A percentile compares a stretch with the other conserved stretches of the same genome.
phyloP scores from a whole-genome alignment of 2,113 vertebrate species.

The Danionella cerebrum region DNA sequence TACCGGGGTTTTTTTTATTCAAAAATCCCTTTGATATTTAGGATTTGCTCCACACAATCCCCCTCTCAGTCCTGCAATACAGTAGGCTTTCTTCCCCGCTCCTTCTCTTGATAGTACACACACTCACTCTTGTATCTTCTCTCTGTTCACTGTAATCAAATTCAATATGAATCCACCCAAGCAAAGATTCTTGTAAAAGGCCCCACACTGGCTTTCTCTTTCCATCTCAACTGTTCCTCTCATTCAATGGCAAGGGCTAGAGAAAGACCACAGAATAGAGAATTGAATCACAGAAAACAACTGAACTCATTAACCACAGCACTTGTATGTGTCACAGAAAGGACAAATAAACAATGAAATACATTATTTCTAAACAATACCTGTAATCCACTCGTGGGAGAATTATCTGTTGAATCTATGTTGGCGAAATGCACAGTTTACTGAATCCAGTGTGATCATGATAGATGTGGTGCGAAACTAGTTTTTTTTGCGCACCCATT shows the following conservation, averaged over 20 bases:
- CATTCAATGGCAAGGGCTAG: background rate
- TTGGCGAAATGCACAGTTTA: too few relatives aligned
- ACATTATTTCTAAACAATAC: too few relatives aligned
- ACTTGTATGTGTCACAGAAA: background rate
- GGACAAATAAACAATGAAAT: too few relatives aligned
- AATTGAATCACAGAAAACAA: background rate
- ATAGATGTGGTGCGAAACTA: too few relatives aligned
- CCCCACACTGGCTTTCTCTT: background rate
- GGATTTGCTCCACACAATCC: conserved; percentile 13
- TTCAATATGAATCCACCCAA: conserved; percentile 27
- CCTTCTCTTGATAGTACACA: conserved; percentile 8
- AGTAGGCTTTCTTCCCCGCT: conserved; percentile 22
- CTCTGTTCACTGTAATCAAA: conserved; percentile 20
- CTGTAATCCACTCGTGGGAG: too few relatives aligned
- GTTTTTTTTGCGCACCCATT: too few relatives aligned
- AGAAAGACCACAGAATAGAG: background rate
- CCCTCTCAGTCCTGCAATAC: conserved; percentile 18
- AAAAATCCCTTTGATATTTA: conserved; percentile 15
- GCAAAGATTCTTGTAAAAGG: background rate
- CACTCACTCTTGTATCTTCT: conserved; percentile 6
- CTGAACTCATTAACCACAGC: background rate
- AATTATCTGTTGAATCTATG: too few relatives aligned
- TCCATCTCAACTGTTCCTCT: background rate
- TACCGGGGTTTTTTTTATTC: background rate
- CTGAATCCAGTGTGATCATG: too few relatives aligned